These are phyloP conservation scores for Prenolepis imparis DNA, from an alignment of 2,888 invertebrate species.

Conservation along the genomic window DNA sequence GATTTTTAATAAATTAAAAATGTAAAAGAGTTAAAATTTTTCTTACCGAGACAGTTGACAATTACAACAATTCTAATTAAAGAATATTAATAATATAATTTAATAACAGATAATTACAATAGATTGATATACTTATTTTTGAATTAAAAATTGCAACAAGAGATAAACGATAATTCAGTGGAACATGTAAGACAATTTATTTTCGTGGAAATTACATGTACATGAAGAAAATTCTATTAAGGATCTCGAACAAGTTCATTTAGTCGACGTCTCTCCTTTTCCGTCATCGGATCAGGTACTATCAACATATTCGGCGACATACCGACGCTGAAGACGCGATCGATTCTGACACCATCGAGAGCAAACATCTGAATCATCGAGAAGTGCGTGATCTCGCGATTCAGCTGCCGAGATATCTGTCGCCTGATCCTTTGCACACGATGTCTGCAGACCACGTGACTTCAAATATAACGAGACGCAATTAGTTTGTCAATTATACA, in stretches of 20 bases:
- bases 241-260: constrained; percentile 68
- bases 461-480: constrained; percentile 81
- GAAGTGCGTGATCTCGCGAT: constrained; percentile 89
- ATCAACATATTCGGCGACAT: constrained; percentile 76
- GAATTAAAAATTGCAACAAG: not conserved
- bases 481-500: constrained; percentile 1
- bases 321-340: constrained; percentile 88
- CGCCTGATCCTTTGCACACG: constrained; percentile 88
- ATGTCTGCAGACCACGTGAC: constrained; percentile 89
- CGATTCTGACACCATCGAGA: constrained; percentile 89
- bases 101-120: not conserved
- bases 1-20: not conserved
- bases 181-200: constrained; percentile 2
- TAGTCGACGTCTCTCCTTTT: constrained; percentile 74
- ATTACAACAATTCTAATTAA: not conserved
- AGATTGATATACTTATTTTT: not conserved
- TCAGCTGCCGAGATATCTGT: constrained; percentile 86
- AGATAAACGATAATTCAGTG: not conserved
- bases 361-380: constrained; percentile 89
- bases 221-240: constrained; percentile 10
- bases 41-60: not conserved
- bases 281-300: constrained; percentile 78
- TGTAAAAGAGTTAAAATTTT: not conserved
- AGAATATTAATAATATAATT: constrained; percentile 27
- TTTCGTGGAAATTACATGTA: not conserved